Percentiles rank a stretch among this genome's conserved stretches.
These are phyloP conservation scores for Lochmaea capreae DNA, from an alignment of 2,888 invertebrate species.

Conservation along the genomic window DNA sequence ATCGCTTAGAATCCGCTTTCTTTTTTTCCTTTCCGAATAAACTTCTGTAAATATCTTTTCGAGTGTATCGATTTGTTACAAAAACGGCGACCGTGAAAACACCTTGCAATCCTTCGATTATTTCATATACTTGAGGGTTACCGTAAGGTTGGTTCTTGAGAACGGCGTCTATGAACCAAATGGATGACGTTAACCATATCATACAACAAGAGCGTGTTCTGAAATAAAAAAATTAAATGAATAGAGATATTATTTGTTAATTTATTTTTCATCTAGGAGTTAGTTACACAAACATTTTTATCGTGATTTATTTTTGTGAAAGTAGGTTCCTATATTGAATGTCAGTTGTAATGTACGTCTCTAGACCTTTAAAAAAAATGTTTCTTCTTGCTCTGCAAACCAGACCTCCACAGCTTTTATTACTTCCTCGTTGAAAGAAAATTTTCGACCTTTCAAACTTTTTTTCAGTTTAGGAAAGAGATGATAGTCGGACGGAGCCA, in stretches of 20 bases:
- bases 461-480: no score
- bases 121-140: conserved; percentile 47
- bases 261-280: no score
- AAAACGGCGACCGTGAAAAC: conserved; percentile 49
- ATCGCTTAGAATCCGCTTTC: conserved; percentile 12
- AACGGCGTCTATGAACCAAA: conserved; percentile 50
- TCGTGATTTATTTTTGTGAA: no score
- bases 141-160: conserved; percentile 34
- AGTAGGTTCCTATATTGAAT: no score
- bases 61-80: conserved; percentile 51
- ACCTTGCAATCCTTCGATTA: conserved; percentile 53
- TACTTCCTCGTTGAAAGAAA: no score
- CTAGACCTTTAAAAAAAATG: no score
- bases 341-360: no score
- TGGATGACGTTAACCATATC: conserved; percentile 43
- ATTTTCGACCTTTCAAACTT: no score
- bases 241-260: neutral
- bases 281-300: no score
- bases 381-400: no score
- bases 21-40: conserved; percentile 30
- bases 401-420: no score
- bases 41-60: conserved; percentile 41
- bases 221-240: conserved; percentile 27
- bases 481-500: no score
- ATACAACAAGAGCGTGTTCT: conserved; percentile 47